These are phyloP conservation scores for Palythoa caribaeorum DNA, from an alignment of 92 coral and sea anemone species.

Conservation along the genomic window DNA sequence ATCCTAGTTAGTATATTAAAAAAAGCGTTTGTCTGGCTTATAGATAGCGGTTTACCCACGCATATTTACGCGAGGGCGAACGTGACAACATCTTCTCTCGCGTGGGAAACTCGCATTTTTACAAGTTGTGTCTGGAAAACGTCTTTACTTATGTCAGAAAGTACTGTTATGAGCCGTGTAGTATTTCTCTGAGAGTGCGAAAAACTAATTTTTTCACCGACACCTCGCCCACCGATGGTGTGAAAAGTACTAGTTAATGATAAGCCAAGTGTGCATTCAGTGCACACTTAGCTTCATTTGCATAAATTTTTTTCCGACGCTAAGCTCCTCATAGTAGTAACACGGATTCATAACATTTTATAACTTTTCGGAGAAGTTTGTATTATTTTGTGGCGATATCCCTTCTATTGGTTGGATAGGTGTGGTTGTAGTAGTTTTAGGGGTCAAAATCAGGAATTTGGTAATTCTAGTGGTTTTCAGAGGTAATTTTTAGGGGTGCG, in stretches of 20 bases:
- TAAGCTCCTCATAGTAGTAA: not conserved
- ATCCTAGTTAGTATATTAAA: not conserved
- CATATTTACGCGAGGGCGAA: not conserved
- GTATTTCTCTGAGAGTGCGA: not conserved
- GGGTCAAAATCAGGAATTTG: no score
- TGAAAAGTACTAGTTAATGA: not conserved
- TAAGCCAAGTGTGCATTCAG: not conserved
- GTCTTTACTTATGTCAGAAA: not conserved
- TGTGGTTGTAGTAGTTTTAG: no score
- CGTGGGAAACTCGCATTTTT: not conserved
- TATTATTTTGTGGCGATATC: no score
- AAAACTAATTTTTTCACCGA: not conserved
- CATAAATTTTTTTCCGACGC: not conserved
- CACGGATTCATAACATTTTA: no score
- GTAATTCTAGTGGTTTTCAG: no score
- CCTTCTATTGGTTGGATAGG: no score
- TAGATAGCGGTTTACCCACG: not conserved
- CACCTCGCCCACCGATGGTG: not conserved
- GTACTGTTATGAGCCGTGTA: not conserved
- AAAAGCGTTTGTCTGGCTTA: no score
- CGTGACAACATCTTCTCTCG: not conserved
- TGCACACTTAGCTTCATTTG: not conserved
- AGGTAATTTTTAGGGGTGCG: no score
- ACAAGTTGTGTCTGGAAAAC: not conserved
- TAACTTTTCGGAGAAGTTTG: no score